A percentile compares a stretch with the other conserved stretches of the same genome.
Evolutionary conservation across 2,113 vertebrate genomes (phyloP).

Genomic region (Choloepus hoffmanni): DNA sequence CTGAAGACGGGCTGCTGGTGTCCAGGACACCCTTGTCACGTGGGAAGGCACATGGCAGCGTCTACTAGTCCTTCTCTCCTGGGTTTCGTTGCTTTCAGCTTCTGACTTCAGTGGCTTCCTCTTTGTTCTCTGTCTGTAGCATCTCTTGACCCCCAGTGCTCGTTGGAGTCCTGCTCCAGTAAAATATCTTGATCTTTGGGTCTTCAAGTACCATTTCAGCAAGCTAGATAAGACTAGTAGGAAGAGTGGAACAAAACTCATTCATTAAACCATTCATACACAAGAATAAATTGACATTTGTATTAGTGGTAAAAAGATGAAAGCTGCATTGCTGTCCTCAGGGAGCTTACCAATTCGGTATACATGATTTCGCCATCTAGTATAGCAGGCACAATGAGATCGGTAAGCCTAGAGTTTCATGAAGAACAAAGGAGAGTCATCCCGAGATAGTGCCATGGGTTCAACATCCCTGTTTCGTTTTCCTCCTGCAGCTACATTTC

Average conservation of each 20-base stretch:
- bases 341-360: not conserved
- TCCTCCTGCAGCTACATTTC: conserved; percentile 11
- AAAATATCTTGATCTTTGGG: not conserved
- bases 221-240: not conserved
- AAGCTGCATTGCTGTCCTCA: not conserved
- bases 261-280: not conserved
- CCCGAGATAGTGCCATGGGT: not conserved
- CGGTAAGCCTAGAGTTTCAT: not conserved
- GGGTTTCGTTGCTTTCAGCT: too few species aligned
- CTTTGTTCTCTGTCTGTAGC: too few species aligned
- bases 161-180: not conserved
- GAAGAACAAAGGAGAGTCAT: not conserved
- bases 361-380: not conserved
- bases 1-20: too few species aligned
- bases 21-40: too few species aligned
- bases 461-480: not conserved
- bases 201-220: conserved; percentile 26
- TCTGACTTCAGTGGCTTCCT: too few species aligned
- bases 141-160: not conserved
- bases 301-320: not conserved
- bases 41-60: too few species aligned
- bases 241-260: not conserved
- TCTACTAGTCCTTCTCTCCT: too few species aligned
- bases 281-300: not conserved
- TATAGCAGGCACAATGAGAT: not conserved